Conservation (phyloP, 2,888 invertebrate genomes). For the Sussaba pulchella region DNA sequence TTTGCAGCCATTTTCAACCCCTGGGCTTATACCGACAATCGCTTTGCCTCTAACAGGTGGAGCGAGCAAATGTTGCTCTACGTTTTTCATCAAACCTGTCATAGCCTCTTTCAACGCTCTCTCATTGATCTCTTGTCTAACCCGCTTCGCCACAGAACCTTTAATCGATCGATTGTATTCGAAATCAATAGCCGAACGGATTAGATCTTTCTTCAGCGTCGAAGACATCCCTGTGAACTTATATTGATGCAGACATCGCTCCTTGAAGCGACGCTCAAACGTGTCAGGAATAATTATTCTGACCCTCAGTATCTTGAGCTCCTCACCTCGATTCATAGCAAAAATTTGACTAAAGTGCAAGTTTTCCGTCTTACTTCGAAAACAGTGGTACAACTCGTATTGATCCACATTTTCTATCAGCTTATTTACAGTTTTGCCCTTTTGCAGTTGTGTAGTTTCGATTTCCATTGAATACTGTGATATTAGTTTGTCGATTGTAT, state of each 20-base stretch:
- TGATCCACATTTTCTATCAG: slow-evolving; percentile 85
- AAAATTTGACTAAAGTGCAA: slow-evolving; percentile 94
- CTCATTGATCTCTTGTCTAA: slow-evolving; percentile 90
- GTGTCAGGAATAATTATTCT: slow-evolving; percentile 90
- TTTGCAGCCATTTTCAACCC: slow-evolving; percentile 95
- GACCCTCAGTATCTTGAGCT: slow-evolving; percentile 90
- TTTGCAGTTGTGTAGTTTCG: slow-evolving; percentile 77
- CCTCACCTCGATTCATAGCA: slow-evolving; percentile 95
- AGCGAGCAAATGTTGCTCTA: slow-evolving; percentile 92
- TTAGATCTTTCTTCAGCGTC: slow-evolving; percentile 77
- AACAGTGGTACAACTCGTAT: slow-evolving; percentile 92
- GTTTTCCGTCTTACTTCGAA: slow-evolving; percentile 87
- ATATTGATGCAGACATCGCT: slow-evolving; percentile 77
- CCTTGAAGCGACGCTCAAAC: slow-evolving; percentile 87
- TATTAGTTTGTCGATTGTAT: slow-evolving; percentile 88
- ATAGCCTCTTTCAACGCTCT: slow-evolving; percentile 93
- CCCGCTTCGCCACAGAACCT: slow-evolving; percentile 89
- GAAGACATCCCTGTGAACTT: slow-evolving; percentile 56
- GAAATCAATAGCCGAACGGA: slow-evolving; percentile 87
- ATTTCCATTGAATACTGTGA: slow-evolving; percentile 65
- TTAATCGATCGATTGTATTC: slow-evolving; percentile 87
- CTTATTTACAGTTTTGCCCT: slow-evolving; percentile 67
- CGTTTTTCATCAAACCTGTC: slow-evolving; percentile 93
- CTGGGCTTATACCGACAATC: slow-evolving; percentile 96
- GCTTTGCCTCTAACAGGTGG: slow-evolving; percentile 93